Percentiles rank a stretch among this genome's conserved stretches.
Conservation (phyloP, 2,113 vertebrate genomes). For the Paracanthobrama guichenoti region DNA sequence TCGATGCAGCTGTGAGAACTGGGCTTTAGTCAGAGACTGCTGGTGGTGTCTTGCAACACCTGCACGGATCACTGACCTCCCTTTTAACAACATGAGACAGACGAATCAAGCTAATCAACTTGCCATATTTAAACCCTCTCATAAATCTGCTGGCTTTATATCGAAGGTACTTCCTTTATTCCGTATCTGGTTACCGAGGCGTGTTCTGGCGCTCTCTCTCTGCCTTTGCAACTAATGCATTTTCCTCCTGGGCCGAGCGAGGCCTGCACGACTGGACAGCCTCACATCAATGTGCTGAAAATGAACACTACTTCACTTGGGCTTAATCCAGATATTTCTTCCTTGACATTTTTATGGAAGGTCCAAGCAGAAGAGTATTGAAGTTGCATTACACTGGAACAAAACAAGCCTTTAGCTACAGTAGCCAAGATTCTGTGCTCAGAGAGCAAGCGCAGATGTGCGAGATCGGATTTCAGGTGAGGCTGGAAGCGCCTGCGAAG, state of each 20-base stretch:
- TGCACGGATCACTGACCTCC: slow-evolving; percentile 60
- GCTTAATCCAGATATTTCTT: slow-evolving; percentile 75
- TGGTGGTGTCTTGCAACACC: slow-evolving; percentile 61
- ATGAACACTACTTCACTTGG: slow-evolving; percentile 58
- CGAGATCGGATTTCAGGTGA: slow-evolving; percentile 74
- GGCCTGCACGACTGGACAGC: slow-evolving; percentile 56
- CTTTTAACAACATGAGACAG: slow-evolving; percentile 61
- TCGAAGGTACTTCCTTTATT: slow-evolving; percentile 64
- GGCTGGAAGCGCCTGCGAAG: slow-evolving; percentile 48
- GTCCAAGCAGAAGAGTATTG: slow-evolving; percentile 65
- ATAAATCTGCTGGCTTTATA: slow-evolving; percentile 74
- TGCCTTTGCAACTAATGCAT: slow-evolving; percentile 70
- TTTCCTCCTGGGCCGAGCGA: slow-evolving; percentile 71
- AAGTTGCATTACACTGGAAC: slow-evolving; percentile 66
- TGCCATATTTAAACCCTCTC: slow-evolving; percentile 69
- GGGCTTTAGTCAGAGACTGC: slow-evolving; percentile 32
- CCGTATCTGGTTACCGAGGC: slow-evolving; percentile 72
- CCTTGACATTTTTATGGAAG: slow-evolving; percentile 76
- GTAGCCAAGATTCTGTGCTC: slow-evolving; percentile 70
- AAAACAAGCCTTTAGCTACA: slow-evolving; percentile 74
- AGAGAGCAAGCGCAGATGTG: slow-evolving; percentile 71
- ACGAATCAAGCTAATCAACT: slow-evolving; percentile 63
- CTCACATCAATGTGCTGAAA: slow-evolving; percentile 67
- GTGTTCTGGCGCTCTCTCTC: slow-evolving; percentile 39
- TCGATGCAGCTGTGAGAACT: slow-evolving; percentile 27